phyloP scores from a whole-genome alignment of 2,113 vertebrate genomes.

The Macroglossus sobrinus region DNA sequence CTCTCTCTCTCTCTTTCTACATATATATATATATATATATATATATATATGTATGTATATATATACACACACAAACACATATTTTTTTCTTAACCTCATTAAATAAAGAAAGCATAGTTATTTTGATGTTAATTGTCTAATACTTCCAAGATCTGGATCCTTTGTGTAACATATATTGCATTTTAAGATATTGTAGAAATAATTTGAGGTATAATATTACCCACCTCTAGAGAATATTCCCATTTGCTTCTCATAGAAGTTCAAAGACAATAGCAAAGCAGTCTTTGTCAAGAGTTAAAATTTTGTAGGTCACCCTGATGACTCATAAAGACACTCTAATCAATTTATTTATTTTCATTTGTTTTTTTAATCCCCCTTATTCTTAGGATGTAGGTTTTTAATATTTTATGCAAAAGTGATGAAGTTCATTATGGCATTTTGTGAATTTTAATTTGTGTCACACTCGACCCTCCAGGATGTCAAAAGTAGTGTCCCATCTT shows the following conservation, averaged over 20 bases:
- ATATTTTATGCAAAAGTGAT: background rate
- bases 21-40: too few species aligned
- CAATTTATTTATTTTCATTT: background rate
- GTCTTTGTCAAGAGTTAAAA: background rate
- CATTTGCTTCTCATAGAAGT: background rate
- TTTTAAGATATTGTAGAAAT: background rate
- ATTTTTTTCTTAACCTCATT: background rate
- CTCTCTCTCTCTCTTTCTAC: too few species aligned
- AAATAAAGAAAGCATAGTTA: background rate
- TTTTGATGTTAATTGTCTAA: background rate
- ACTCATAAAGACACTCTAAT: background rate
- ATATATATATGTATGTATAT: too few species aligned
- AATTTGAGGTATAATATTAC: background rate
- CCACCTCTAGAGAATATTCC: background rate
- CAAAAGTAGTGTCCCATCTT: background rate
- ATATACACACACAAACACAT: background rate
- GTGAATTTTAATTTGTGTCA: background rate
- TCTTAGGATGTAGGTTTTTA: background rate
- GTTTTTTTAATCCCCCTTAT: background rate
- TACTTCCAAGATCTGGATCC: background rate
- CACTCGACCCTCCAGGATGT: background rate
- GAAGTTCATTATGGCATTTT: background rate
- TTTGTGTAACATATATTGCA: background rate
- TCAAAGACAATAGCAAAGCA: background rate
- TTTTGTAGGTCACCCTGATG: background rate